Conservation (phyloP, 2,888 invertebrate genomes). For the Leucophenga montana region DNA sequence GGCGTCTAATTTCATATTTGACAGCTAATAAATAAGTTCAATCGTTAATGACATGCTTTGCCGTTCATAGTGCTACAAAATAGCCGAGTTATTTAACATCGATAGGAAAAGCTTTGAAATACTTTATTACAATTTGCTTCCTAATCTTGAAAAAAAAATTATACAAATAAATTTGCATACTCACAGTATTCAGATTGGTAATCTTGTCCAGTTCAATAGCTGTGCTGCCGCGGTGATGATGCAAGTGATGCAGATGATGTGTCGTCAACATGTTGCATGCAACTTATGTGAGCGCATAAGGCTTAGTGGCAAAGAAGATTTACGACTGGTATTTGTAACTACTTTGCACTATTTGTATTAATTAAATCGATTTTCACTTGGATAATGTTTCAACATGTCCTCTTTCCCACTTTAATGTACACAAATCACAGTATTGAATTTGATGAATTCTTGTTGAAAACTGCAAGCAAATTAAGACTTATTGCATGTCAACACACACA, state of each 20-base stretch:
- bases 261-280: slow-evolving; percentile 71
- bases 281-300: too few relatives aligned
- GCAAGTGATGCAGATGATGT: slow-evolving; percentile 72
- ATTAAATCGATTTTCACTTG: slow-evolving; percentile 35
- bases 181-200: slow-evolving; percentile 72
- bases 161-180: slow-evolving; percentile 34
- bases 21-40: too few relatives aligned
- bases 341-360: slow-evolving; percentile 21
- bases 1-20: too few relatives aligned
- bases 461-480: not conserved
- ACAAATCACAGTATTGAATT: not conserved
- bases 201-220: slow-evolving; percentile 71
- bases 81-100: too few relatives aligned
- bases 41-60: too few relatives aligned
- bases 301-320: too few relatives aligned
- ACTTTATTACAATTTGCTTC: too few relatives aligned
- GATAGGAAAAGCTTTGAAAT: too few relatives aligned
- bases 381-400: not conserved
- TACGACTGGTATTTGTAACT: too few relatives aligned
- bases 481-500: slow-evolving; percentile 3
- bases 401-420: not conserved
- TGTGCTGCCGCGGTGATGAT: slow-evolving; percentile 72
- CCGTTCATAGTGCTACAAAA: too few relatives aligned
- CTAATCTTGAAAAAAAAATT: too few relatives aligned
- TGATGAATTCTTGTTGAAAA: too few relatives aligned